A percentile compares a stretch with the other conserved stretches of the same genome.
phyloP scores from a whole-genome alignment of 2,888 invertebrate genomes.

The Melieria omissa region DNA sequence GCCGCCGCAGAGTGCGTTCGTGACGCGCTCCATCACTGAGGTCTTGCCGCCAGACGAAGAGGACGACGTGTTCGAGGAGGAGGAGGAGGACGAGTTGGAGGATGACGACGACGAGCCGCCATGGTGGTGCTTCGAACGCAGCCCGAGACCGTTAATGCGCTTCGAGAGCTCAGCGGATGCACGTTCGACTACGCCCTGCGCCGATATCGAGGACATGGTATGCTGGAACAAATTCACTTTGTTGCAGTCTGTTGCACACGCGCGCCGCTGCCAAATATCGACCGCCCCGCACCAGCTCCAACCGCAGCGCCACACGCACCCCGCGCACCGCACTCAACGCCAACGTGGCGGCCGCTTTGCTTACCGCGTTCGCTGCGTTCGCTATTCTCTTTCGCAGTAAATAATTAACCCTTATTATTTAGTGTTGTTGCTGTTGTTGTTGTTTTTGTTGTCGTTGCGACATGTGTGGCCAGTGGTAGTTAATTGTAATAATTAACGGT shows the following conservation, averaged over 20 bases:
- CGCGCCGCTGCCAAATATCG: neutral
- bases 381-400: too few relatives aligned
- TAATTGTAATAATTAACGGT: too few relatives aligned
- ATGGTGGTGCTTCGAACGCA: constrained; percentile 72
- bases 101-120: constrained; percentile 48
- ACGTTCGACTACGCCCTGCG: constrained; percentile 90
- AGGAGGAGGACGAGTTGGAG: constrained; percentile 46
- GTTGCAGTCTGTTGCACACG: constrained; percentile 35
- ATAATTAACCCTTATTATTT: too few relatives aligned
- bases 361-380: too few relatives aligned
- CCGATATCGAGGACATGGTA: constrained; percentile 84
- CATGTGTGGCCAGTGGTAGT: too few relatives aligned
- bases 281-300: neutral
- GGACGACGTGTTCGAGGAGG: constrained; percentile 43
- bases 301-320: constrained; percentile 1
- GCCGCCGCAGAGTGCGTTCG: constrained; percentile 86
- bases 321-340: too few relatives aligned
- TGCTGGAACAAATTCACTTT: constrained; percentile 64
- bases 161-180: constrained; percentile 91
- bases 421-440: too few relatives aligned
- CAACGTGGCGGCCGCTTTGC: too few relatives aligned
- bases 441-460: neutral
- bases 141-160: constrained; percentile 84
- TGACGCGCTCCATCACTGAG: constrained; percentile 88
- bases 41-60: constrained; percentile 68